phyloP scores from a whole-genome alignment of 2,888 invertebrate genomes.

The Fragum fragum region DNA sequence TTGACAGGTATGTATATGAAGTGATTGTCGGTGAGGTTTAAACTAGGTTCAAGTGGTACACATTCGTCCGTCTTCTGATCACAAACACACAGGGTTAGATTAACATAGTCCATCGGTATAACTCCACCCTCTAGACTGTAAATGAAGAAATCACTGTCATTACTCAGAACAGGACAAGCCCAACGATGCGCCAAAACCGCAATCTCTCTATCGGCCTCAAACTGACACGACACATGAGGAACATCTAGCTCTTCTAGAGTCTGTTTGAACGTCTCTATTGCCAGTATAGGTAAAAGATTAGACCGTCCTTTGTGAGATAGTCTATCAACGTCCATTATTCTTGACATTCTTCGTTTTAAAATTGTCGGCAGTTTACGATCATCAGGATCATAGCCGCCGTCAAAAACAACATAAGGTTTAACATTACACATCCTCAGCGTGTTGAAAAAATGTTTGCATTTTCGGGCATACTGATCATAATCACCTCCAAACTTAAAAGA shows the following conservation, averaged over 20 bases:
- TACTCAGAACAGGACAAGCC: constrained; percentile 95
- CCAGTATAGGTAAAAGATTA: constrained; percentile 92
- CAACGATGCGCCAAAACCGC: constrained; percentile 93
- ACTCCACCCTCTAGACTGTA: constrained; percentile 92
- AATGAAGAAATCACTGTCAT: constrained; percentile 97
- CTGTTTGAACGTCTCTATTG: constrained; percentile 92
- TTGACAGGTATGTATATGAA: constrained; percentile 83
- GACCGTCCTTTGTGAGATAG: constrained; percentile 75
- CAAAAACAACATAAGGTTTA: constrained; percentile 84
- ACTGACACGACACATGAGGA: constrained; percentile 91
- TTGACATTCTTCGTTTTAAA: constrained; percentile 76
- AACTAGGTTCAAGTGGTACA: constrained; percentile 26
- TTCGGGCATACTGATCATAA: constrained; percentile 81
- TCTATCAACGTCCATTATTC: constrained; percentile 73
- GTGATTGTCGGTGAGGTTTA: constrained; percentile 32
- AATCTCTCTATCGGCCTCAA: constrained; percentile 96
- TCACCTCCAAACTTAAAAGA: constrained; percentile 85
- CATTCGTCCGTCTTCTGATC: constrained; percentile 48
- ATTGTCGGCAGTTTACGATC: constrained; percentile 83
- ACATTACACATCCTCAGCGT: constrained; percentile 79
- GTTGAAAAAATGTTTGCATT: constrained; percentile 76
- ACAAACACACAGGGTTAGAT: constrained; percentile 70
- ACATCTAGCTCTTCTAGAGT: constrained; percentile 90
- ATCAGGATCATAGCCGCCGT: constrained; percentile 85
- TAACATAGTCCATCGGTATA: constrained; percentile 90